Conservation (phyloP, 23 tunicate genomes). For the Phallusia fumigata region DNA sequence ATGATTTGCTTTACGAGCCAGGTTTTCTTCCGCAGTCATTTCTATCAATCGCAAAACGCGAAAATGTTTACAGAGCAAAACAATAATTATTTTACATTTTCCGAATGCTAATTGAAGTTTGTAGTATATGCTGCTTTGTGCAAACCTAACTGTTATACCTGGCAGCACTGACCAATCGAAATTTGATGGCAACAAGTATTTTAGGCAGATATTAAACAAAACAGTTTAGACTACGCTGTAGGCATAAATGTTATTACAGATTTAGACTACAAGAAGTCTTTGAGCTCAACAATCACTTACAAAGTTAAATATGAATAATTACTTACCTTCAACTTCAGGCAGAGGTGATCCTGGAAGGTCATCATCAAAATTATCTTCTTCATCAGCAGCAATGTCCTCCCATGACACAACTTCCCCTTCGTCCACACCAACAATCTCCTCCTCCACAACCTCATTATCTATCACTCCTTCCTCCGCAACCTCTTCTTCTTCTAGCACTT, state of each 20-base stretch:
- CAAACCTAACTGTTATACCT: too few species aligned
- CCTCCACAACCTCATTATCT: conserved; percentile 39
- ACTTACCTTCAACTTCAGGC: conserved; percentile 1
- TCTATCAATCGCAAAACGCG: neutral
- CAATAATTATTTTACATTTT: too few species aligned
- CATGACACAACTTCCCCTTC: conserved; percentile 59
- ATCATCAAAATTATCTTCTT: conserved; percentile 17
- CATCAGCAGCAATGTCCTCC: conserved; percentile 55
- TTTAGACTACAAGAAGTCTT: neutral
- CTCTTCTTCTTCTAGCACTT: neutral
- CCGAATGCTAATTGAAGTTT: too few species aligned
- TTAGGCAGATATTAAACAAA: too few species aligned
- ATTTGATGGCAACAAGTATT: too few species aligned
- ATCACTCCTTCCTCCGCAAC: neutral
- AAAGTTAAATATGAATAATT: too few species aligned
- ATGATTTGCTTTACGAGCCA: conserved; percentile 49
- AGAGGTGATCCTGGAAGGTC: neutral
- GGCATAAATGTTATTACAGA: neutral
- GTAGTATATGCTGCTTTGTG: too few species aligned
- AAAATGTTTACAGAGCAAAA: too few species aligned
- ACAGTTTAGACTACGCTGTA: too few species aligned
- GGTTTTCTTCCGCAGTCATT: conserved; percentile 41
- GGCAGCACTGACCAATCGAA: too few species aligned
- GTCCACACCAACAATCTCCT: conserved; percentile 53
- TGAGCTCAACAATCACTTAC: neutral